Evolutionary conservation across 2,888 invertebrate species (phyloP).

Genomic region (Ligdia adustata): DNA sequence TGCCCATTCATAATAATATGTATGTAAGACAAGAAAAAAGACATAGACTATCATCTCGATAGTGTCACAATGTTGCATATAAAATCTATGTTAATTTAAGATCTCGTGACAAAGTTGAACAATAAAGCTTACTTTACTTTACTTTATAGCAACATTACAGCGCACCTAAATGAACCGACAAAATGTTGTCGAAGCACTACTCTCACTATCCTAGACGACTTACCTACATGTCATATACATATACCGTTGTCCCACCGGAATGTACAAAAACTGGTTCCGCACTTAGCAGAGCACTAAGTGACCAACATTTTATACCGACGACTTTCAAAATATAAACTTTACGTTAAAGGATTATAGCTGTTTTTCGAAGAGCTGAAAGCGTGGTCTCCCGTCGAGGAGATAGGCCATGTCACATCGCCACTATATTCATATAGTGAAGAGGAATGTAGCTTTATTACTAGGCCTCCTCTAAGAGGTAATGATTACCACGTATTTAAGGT

Average conservation of each 20-base stretch:
- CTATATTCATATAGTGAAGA: slow-evolving; percentile 3
- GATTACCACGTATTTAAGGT: too few species aligned
- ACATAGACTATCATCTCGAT: too few species aligned
- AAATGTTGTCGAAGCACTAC: too few species aligned
- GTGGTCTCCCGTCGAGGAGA: slow-evolving; percentile 43
- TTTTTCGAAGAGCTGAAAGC: slow-evolving; percentile 5
- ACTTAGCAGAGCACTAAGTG: slow-evolving; percentile 58
- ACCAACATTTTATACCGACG: slow-evolving; percentile 35
- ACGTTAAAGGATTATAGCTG: background rate
- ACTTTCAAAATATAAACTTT: slow-evolving; percentile 17
- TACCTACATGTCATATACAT: slow-evolving; percentile 19
- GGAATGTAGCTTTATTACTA: background rate
- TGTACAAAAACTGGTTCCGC: slow-evolving; percentile 66
- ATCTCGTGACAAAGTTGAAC: too few species aligned
- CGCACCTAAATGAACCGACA: too few species aligned
- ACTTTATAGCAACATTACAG: too few species aligned
- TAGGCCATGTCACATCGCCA: slow-evolving; percentile 44
- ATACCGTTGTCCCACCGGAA: slow-evolving; percentile 56
- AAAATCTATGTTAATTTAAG: too few species aligned
- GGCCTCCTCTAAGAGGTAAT: too few species aligned
- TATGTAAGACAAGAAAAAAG: too few species aligned
- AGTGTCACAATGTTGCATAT: too few species aligned
- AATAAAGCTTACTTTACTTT: too few species aligned
- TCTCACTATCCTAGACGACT: slow-evolving; percentile 24
- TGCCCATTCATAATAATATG: too few species aligned